These are phyloP conservation scores for Tetramorium parvispinum DNA, from an alignment of 1,140 invertebrate genomes.

Conservation along the genomic window DNA sequence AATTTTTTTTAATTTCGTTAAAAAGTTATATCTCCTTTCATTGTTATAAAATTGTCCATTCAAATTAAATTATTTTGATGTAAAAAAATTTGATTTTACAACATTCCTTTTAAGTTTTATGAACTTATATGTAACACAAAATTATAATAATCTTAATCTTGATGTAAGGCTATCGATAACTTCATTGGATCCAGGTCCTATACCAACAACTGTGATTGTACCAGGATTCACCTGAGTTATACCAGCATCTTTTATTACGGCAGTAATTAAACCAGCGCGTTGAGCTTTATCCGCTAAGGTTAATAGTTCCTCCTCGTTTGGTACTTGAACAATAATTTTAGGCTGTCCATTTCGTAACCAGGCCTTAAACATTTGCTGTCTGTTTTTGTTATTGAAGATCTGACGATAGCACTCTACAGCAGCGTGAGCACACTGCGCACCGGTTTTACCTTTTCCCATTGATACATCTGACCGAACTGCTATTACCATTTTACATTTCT, in stretches of 20 bases:
- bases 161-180: conserved; percentile 90
- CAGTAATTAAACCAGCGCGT: conserved; percentile 87
- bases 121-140: neutral
- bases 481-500: conserved; percentile 89
- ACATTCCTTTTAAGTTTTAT: neutral
- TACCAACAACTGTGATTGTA: conserved; percentile 91
- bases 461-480: conserved; percentile 91
- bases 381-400: conserved; percentile 71
- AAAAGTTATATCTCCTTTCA: neutral
- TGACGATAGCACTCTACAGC: conserved; percentile 89
- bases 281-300: conserved; percentile 86
- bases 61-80: conserved; percentile 20
- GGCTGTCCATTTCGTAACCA: conserved; percentile 91
- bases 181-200: conserved; percentile 90
- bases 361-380: conserved; percentile 85
- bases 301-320: conserved; percentile 86
- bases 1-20: neutral
- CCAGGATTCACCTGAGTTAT: conserved; percentile 90
- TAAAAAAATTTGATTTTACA: conserved; percentile 39
- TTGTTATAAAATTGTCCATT: neutral
- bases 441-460: conserved; percentile 93
- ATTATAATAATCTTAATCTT: conserved; percentile 89
- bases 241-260: conserved; percentile 91
- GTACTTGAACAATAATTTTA: conserved; percentile 89
- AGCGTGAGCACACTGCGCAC: conserved; percentile 94